Conservation (phyloP, 2,888 invertebrate species). For the Drymonia ruficornis region DNA sequence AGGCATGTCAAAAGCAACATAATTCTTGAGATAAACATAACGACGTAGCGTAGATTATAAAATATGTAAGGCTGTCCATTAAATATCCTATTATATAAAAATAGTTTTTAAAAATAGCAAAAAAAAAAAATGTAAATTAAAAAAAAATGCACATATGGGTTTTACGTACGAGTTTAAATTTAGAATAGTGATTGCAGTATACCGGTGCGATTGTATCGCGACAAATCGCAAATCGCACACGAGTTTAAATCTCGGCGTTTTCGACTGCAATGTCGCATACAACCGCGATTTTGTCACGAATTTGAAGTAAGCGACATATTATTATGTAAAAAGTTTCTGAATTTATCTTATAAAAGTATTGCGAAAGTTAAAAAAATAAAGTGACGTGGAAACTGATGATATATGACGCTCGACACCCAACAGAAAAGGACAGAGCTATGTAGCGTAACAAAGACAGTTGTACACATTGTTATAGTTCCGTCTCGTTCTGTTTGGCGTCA, state of each 20-base stretch:
- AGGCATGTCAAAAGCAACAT: too few species aligned
- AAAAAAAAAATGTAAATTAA: constrained; percentile 10
- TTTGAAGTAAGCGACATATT: not conserved
- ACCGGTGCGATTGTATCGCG: not conserved
- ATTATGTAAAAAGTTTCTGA: not conserved
- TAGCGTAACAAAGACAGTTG: too few species aligned
- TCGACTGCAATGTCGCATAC: not conserved
- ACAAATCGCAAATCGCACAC: too few species aligned
- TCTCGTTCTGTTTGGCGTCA: too few species aligned
- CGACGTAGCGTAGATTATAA: constrained; percentile 6
- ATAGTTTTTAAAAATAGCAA: constrained; percentile 14
- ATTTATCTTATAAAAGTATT: too few species aligned
- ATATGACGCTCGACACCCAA: too few species aligned
- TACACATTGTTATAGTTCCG: too few species aligned
- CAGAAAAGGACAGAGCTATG: too few species aligned
- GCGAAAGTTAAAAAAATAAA: too few species aligned
- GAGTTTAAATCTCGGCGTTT: not conserved
- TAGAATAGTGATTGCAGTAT: not conserved
- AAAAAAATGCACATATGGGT: constrained; percentile 4
- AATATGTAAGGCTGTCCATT: constrained; percentile 24
- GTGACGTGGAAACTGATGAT: too few species aligned
- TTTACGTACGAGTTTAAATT: not conserved
- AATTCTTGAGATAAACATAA: too few species aligned
- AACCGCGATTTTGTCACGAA: not conserved
- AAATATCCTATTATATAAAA: constrained; percentile 11